A percentile compares a stretch with the other conserved stretches of the same genome.
Conservation (phyloP, 1,140 invertebrate genomes). For the Aphaenogaster rudis region DNA sequence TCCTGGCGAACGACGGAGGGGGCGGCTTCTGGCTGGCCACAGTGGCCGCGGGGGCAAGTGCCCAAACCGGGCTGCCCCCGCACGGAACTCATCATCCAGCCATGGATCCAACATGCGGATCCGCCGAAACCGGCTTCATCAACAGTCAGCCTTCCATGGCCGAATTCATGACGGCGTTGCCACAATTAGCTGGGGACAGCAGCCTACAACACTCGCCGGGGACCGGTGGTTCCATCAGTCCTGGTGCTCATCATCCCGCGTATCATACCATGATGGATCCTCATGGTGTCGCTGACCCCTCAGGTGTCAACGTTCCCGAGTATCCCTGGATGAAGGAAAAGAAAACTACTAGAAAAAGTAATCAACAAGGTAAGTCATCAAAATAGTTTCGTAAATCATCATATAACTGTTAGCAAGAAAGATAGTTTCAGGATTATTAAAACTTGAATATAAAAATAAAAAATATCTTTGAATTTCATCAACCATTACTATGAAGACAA, state of each 20-base stretch:
- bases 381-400: background rate
- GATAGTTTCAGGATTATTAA: background rate
- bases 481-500: background rate
- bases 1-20: constrained; percentile 86
- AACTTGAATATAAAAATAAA: background rate
- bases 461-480: background rate
- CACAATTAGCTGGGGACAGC: constrained; percentile 89
- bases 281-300: constrained; percentile 88
- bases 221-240: constrained; percentile 89
- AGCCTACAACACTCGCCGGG: constrained; percentile 88
- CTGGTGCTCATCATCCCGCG: constrained; percentile 87
- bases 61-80: constrained; percentile 85
- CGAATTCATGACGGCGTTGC: constrained; percentile 95
- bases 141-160: constrained; percentile 97
- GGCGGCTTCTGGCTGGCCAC: constrained; percentile 88
- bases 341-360: constrained; percentile 95
- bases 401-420: background rate
- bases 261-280: constrained; percentile 87
- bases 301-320: constrained; percentile 94
- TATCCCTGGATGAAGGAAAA: constrained; percentile 99
- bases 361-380: constrained; percentile 92
- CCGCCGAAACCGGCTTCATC: constrained; percentile 95
- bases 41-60: constrained; percentile 86
- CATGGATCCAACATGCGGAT: constrained; percentile 83
- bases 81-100: constrained; percentile 84